Evolutionary conservation across 2,888 invertebrate genomes (phyloP), one percentile per base, ranked within the genome.

Genomic region (Adelognathus sp.): DNA sequence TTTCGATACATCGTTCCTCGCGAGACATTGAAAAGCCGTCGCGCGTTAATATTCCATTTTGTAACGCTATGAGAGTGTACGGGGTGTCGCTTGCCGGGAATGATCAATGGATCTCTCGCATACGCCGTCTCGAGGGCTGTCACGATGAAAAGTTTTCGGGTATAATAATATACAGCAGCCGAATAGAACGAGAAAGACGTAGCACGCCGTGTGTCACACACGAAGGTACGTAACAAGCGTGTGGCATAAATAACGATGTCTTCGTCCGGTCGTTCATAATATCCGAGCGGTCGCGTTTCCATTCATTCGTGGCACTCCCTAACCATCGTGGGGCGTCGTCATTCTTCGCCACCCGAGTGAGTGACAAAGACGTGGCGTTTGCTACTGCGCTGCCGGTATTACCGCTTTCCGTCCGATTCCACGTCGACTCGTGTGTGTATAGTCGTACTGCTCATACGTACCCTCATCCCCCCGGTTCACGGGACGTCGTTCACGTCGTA

Each of bases 241-340:
- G 56, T 44, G 58, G 86, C 86, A 87, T 88, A 88, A 87, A 87
- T 88, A 88, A 88, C 83, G 85, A 88, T 83, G 87, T 87, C 86
- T 87, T 85, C 84, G n/a, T 84, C 79, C 77, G 79, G 81, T 76
- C 79, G 70, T 76, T 58, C 36, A 52, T 71, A 71, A 67, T 56
- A 64, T 50, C 50, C 24, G 29, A 64, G 63, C 46, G 36, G 58
- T 36, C 29, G 18, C 33, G 63, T 81, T 82, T 78, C 74, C 52
- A 85, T 86, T 87, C 85, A 86, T 84, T 80, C 83, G 83, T 69
- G 78, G 75, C 80, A 77, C 80, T 78, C 80, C 78, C 74, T 79
- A 75, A 81, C 80, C 78, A 58, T 75, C 60, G 78, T 78, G 72
- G 78, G 80, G 75, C 75, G 78, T 76, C 78, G 63, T 76, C 64